These are phyloP conservation scores for Hemichromis elongatus DNA, from an alignment of 2,113 vertebrate species.

Conservation along the genomic window DNA sequence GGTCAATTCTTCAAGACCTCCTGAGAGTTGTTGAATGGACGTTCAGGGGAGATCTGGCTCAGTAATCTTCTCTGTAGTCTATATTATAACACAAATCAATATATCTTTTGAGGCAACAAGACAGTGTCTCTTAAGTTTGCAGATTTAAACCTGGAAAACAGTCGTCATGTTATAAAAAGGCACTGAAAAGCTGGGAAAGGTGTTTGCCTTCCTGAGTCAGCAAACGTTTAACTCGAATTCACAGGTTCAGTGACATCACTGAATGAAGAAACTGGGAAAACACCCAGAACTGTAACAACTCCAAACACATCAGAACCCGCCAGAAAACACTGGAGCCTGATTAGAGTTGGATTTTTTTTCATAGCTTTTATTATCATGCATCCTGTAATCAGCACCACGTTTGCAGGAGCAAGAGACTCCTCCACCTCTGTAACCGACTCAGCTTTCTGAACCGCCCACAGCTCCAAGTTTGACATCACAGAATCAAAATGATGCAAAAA, in stretches of 20 bases:
- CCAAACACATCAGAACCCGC: accelerated
- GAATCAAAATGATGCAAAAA: not conserved
- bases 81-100: not conserved
- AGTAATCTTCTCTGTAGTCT: accelerated
- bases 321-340: not conserved
- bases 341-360: not conserved
- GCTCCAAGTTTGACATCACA: not conserved
- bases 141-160: not conserved
- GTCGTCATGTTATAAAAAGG: not conserved
- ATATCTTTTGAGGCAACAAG: not conserved
- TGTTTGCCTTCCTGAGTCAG: not conserved
- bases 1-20: not conserved
- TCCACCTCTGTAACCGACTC: not conserved
- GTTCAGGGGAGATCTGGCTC: not conserved
- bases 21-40: not conserved
- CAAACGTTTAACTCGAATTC: not conserved
- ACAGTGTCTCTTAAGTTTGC: not conserved
- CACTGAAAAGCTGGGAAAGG: not conserved
- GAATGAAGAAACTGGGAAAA: not conserved
- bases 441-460: not conserved
- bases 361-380: not conserved
- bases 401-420: not conserved
- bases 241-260: not conserved
- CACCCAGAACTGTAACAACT: accelerated
- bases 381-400: not conserved